Evolutionary conservation across 2,113 vertebrate genomes (phyloP), one percentile per base, ranked within the genome.

Genomic region (Lamprotornis superbus): DNA sequence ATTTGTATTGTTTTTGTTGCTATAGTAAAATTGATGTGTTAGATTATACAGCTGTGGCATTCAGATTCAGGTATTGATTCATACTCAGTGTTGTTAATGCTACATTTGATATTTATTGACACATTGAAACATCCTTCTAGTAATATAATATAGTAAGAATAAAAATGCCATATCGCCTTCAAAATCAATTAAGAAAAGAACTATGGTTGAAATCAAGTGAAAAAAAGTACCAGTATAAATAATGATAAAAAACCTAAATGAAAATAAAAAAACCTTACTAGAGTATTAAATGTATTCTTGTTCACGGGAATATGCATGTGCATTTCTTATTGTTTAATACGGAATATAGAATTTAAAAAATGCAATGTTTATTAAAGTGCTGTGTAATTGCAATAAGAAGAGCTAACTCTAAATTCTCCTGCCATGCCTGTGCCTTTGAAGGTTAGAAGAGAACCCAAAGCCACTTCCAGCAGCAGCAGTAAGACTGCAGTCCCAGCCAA

Each of bases 171-270:
- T 21, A 15, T 15, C 12, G 30, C 7, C 27, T 90, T 82, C 28
- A 70, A 75, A 83, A 76, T 79, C 19, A 67, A 5, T 40, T 35
- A 75, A 49, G 37, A 47, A 77, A 73, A 39, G 11, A 63, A 23
- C 14, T 57, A 2, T 28, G 8, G 4, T 20, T 61, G 49, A 90
- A 84, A 69, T 21, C 0, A 0, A 87, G 13, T 40, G 7, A 25
- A n/a, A 70, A 40, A 52, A 63, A 30, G 2, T 27, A 55, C 2
- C 12, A 64, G 11, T 8, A 52, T 25, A 67, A 65, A 59, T 23
- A 57, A 73, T 47, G 10, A 27, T 24, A 30, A 60, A 75, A 64
- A 68, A 28, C 2, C 7, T 8, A 60, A 47, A 60, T 13, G 3
- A 90, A 75, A 90, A 74, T 27, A 30, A 44, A 69, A 73, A 20